Base-by-base conservation (phyloP, 2,797 vertebrate species). In the Oophaga sylvatica region DNA sequence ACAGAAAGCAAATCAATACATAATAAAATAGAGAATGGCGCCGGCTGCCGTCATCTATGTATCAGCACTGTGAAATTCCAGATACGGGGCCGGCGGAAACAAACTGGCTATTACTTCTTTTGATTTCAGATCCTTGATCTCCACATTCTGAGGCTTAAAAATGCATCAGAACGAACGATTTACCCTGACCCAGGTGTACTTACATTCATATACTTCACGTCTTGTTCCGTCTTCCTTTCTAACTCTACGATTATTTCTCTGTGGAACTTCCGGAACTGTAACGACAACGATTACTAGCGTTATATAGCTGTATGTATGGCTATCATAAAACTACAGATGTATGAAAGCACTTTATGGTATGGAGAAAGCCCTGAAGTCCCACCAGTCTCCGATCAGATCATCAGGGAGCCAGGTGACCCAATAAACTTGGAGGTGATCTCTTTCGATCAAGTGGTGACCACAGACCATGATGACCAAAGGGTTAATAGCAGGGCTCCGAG, bases 191-290 rank as follows among this genome's bases (percentile, higher is more conserved):
- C 10, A 29, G 57, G 5, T 4, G 0, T 89, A 96, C 97, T 97
- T 92, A 99, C 98, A 22, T 94, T 99, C 97, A 99, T 99, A 48
- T 99, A 99, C 90, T 99, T 99, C 41, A 98, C 96, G 88, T 99
- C 98, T 92, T 98, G 96, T 31, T 99, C 98, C 0, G 97, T 99
- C 94, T 99, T 99, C 95, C 94, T 97, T 92, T 99, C 98, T 93
- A 99, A 93, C 92, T 99, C 98, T 12, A 90, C 89, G 86, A 99
- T 95, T 83, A 99, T 96, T 35, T 99, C 98, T 92, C 93, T 95
- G 91, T 99, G 97, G 91, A 99, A 99, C 91, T 92, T 96, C 93
- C 96, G 98, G 90, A 99, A 96, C 98, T 99, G 94, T 60, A 90
- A 93, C 91, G 90, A 87, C 7, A 92, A 13, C 10, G 13, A 68